Base-by-base conservation (phyloP, 2,113 vertebrate species). In the Trinectes maculatus region DNA sequence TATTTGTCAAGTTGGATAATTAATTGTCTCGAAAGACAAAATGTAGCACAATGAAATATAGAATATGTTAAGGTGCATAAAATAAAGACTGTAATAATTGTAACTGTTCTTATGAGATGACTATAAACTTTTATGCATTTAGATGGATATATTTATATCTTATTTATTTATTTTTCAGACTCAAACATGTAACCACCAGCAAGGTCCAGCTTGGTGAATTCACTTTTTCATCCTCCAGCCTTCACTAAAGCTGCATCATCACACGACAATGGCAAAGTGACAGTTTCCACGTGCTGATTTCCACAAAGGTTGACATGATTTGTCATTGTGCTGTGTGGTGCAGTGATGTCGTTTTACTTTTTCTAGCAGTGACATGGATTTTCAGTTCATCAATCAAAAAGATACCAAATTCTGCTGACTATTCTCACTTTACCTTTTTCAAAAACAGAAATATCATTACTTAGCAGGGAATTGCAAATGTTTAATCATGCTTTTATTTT, bases 141-240 rank as follows among this genome's bases (percentile, higher is more conserved):
- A n/a, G n/a, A n/a, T n/a, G n/a, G n/a, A n/a, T n/a, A n/a, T n/a
- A n/a, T n/a, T n/a, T n/a, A n/a, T n/a, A n/a, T 73, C 49, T 64
- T 1, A 59, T 56, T 10, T 28, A 57, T 46, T 53, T 43, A 3
- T 43, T 21, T 67, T 18, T 15, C 71, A 92, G 91, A 90, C 1
- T 3, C 89, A 8, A 88, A 88, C 65, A 92, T 92, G 89, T 92
- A 87, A 64, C 0, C 26, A n/a, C 22, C 18, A 19, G 2, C 11
- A n/a, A 31, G 55, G 8, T 10, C 37, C 31, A 3, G 12, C 12
- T 28, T 13, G 31, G 42, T 29, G 13, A 29, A 13, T 9, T 26
- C 1, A 46, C 42, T 6, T 46, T 2, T 7, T 39, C 37, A 39
- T 31, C 4, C 2, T 12, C 5, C 2, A 19, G 43, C 43, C 22